Evolutionary conservation across 92 coral and sea anemone genomes (phyloP).

Genomic region (Porites evermanni): DNA sequence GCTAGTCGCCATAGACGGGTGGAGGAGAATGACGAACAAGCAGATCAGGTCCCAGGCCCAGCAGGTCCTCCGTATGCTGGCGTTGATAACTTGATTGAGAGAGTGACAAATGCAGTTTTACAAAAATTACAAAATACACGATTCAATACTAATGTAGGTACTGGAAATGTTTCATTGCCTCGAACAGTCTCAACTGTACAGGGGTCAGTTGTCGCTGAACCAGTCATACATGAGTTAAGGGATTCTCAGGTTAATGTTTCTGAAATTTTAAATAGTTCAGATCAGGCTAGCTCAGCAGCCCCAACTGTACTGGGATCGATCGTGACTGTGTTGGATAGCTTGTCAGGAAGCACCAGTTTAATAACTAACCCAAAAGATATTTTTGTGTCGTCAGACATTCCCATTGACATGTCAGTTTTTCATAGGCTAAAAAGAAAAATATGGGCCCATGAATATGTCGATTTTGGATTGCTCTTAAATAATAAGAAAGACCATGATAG

Average conservation of each 20-base stretch:
- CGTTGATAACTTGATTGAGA: neutral
- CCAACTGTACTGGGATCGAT: conserved; percentile 33
- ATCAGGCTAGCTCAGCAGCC: neutral
- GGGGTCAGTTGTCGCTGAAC: conserved; percentile 14
- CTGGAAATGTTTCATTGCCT: neutral
- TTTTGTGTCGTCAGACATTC: conserved; percentile 46
- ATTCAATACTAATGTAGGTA: conserved; percentile 5
- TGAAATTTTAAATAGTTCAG: neutral
- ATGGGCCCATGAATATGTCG: conserved; percentile 30
- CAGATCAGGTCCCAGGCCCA: neutral
- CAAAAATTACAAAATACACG: neutral
- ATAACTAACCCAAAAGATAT: conserved; percentile 23
- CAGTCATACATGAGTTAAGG: neutral
- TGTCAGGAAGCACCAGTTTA: neutral
- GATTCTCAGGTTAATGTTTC: neutral
- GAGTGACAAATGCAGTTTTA: neutral
- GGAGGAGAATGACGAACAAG: neutral
- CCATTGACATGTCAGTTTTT: conserved; percentile 24
- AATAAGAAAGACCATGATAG: neutral
- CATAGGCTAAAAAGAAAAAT: conserved; percentile 26
- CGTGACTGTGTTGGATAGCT: conserved; percentile 11
- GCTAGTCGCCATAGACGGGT: neutral
- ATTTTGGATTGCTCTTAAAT: conserved; percentile 33
- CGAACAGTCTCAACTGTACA: conserved; percentile 16
- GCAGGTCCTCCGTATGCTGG: too few species aligned